Evolutionary conservation across 2,113 vertebrate species (phyloP).

Genomic region (Nyctereutes procyonoides): DNA sequence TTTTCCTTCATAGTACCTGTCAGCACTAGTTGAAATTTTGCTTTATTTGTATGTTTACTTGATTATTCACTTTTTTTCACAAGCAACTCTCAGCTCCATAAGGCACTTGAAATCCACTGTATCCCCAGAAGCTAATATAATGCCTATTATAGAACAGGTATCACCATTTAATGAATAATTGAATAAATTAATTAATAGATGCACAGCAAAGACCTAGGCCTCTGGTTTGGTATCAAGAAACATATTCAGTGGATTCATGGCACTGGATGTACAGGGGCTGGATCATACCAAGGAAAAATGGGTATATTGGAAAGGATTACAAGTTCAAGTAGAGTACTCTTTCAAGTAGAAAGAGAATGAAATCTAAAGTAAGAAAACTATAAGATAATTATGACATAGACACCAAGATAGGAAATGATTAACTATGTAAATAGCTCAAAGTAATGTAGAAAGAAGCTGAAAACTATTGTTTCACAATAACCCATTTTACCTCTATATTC

Average conservation of each 20-base stretch:
- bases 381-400: not conserved
- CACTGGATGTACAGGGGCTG: not conserved
- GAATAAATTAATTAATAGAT: not conserved
- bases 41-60: not conserved
- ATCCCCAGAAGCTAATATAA: not conserved
- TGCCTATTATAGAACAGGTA: not conserved
- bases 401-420: not conserved
- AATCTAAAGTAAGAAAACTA: not conserved
- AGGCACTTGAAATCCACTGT: not conserved
- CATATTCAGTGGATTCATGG: not conserved
- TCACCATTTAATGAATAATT: not conserved
- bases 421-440: not conserved
- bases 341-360: not conserved
- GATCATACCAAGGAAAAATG: not conserved
- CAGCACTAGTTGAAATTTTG: not conserved
- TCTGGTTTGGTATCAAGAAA: not conserved
- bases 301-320: not conserved
- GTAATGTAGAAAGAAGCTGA: not conserved
- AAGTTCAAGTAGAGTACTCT: not conserved
- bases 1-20: not conserved
- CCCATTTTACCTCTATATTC: not conserved
- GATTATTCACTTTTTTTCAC: not conserved
- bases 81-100: not conserved
- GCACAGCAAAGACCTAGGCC: not conserved
- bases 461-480: constrained; percentile 8